Evolutionary conservation across 2,797 vertebrate species (phyloP).

Genomic region (Picus viridis): DNA sequence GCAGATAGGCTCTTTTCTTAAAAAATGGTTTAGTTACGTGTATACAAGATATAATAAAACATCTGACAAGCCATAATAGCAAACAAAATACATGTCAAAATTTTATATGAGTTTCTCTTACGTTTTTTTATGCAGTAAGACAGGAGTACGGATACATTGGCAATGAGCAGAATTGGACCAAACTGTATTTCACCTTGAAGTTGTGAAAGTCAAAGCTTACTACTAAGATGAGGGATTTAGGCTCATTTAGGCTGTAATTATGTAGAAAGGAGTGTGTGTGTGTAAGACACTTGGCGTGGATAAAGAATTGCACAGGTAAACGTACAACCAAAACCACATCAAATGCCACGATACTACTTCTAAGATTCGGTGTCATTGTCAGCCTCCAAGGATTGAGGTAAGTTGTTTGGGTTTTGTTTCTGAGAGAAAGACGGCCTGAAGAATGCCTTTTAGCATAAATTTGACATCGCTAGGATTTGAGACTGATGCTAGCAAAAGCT

Average conservation of each 20-base stretch:
- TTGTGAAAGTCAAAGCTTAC: background rate
- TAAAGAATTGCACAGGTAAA: background rate
- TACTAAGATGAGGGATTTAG: background rate
- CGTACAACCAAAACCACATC: background rate
- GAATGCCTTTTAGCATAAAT: background rate
- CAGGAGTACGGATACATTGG: background rate
- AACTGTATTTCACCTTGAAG: background rate
- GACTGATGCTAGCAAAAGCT: background rate
- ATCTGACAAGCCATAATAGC: background rate
- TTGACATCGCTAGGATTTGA: background rate
- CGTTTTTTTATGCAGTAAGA: background rate
- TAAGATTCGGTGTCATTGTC: background rate
- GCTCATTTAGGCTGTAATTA: background rate
- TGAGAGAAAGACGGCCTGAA: background rate
- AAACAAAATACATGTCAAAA: background rate
- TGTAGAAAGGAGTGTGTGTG: background rate
- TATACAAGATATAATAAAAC: slow-evolving; percentile 11
- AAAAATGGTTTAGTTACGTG: slow-evolving; percentile 15
- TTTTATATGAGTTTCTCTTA: background rate
- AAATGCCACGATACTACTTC: background rate
- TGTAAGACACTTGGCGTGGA: background rate
- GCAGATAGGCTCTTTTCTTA: background rate
- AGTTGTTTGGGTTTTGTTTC: background rate
- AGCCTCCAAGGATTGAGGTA: background rate
- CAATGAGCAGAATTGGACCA: background rate